phyloP scores from a whole-genome alignment of 2,113 vertebrate species.

The Hippocampus abdominalis region DNA sequence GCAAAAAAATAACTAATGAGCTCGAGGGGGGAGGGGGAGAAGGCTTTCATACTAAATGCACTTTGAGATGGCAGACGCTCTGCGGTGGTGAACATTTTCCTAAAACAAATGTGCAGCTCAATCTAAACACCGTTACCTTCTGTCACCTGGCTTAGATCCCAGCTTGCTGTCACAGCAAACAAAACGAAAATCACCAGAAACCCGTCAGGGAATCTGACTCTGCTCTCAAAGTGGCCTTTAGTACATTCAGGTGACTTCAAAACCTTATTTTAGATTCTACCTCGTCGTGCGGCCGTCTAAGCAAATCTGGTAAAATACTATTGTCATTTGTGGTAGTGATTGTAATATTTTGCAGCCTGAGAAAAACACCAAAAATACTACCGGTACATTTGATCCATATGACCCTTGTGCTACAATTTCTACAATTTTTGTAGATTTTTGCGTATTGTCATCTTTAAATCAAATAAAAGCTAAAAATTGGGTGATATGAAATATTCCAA shows the following conservation, averaged over 20 bases:
- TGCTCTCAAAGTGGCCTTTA: slow-evolving; percentile 14
- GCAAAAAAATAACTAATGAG: slow-evolving; percentile 55
- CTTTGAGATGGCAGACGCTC: slow-evolving; percentile 7
- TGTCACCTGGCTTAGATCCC: slow-evolving; percentile 41
- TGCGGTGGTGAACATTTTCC: slow-evolving; percentile 19
- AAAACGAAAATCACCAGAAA: slow-evolving; percentile 42
- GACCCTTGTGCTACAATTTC: too few species aligned
- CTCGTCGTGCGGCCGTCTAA: slow-evolving; percentile 67
- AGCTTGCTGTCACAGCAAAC: slow-evolving; percentile 35
- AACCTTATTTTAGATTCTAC: slow-evolving; percentile 54
- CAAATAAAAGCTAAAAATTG: too few species aligned
- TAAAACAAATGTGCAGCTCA: slow-evolving; percentile 34
- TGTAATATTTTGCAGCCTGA: not conserved
- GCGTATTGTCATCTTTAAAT: too few species aligned
- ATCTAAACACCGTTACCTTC: slow-evolving; percentile 29
- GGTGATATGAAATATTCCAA: too few species aligned
- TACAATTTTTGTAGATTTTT: too few species aligned
- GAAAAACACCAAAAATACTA: too few species aligned
- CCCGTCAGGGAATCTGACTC: not conserved
- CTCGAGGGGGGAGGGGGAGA: not conserved
- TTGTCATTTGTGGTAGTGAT: not conserved
- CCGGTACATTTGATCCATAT: not conserved
- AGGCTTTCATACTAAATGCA: slow-evolving; percentile 17
- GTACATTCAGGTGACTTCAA: slow-evolving; percentile 48
- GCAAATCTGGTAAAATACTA: slow-evolving; percentile 20